Conservation (phyloP, 2,888 invertebrate genomes). For the Megastigmus dorsalis region DNA sequence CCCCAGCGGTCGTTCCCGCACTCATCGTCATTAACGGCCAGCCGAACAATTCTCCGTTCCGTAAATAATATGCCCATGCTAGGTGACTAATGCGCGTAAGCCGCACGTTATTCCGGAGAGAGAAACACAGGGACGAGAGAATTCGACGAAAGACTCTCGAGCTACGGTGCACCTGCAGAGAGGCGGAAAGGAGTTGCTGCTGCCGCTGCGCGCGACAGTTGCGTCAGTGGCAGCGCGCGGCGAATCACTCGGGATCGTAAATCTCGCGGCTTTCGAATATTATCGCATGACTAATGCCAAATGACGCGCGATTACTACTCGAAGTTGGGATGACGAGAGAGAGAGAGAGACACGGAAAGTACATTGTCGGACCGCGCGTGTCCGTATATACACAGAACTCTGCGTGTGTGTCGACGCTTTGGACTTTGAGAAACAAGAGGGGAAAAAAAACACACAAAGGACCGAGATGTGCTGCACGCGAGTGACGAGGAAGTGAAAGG, state of each 20-base stretch:
- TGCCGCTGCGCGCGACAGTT: background rate
- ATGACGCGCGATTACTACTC: background rate
- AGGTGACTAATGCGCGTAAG: slow-evolving; percentile 15
- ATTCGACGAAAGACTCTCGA: too few species aligned
- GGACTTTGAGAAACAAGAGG: too few species aligned
- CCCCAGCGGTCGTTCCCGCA: too few species aligned
- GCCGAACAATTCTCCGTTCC: background rate
- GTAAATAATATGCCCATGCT: background rate
- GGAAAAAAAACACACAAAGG: background rate
- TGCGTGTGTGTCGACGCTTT: too few species aligned
- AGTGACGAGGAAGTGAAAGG: too few species aligned
- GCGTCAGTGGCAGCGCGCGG: background rate
- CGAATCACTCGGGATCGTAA: background rate
- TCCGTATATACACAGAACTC: too few species aligned
- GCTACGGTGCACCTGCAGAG: background rate
- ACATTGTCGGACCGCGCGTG: too few species aligned
- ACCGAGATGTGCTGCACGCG: background rate
- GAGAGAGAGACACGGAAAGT: background rate
- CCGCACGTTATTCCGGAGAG: too few species aligned
- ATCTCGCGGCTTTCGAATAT: background rate
- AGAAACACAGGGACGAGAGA: too few species aligned
- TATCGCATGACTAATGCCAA: background rate
- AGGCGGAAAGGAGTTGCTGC: background rate
- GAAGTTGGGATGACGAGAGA: background rate
- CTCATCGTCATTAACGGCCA: slow-evolving; percentile 20